These are phyloP conservation scores for Mormyrus hasselquistii DNA, from an alignment of 2,797 vertebrate genomes.

Conservation along the genomic window DNA sequence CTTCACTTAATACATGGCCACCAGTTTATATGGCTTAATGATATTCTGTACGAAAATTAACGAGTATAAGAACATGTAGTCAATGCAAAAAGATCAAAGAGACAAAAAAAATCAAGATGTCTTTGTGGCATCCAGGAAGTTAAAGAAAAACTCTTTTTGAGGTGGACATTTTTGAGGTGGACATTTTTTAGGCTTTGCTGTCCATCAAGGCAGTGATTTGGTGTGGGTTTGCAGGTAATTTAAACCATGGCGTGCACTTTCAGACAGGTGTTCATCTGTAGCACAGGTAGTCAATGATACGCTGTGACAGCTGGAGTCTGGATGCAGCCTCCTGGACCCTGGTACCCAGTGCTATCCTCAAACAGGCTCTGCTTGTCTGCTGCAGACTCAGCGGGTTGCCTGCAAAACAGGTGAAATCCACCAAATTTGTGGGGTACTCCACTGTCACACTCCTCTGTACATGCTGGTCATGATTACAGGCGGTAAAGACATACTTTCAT, in stretches of 20 bases:
- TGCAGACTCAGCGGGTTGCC: constrained; percentile 65
- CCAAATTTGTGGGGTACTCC: constrained; percentile 10
- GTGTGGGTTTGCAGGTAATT: neutral
- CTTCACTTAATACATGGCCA: neutral
- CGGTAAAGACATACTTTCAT: constrained; percentile 59
- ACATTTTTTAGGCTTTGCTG: neutral
- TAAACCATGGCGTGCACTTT: neutral
- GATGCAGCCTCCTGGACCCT: constrained; percentile 53
- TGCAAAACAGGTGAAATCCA: constrained; percentile 28
- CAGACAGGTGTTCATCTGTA: constrained; percentile 41
- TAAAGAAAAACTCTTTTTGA: neutral
- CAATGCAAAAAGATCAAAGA: neutral
- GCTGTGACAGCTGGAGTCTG: constrained; percentile 58
- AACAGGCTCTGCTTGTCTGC: constrained; percentile 62
- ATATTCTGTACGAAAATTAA: neutral
- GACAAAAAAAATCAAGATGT: neutral
- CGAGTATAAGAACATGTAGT: neutral
- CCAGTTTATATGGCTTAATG: neutral
- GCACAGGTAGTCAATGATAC: constrained; percentile 62
- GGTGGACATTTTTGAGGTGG: neutral
- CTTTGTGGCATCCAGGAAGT: neutral
- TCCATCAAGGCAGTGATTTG: neutral
- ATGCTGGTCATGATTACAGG: neutral
- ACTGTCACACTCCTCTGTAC: neutral
- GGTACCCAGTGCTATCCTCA: constrained; percentile 56